Evolutionary conservation across 2,797 vertebrate species (phyloP), one percentile per base, ranked within the genome.

Genomic region (Setipinna tenuifilis): DNA sequence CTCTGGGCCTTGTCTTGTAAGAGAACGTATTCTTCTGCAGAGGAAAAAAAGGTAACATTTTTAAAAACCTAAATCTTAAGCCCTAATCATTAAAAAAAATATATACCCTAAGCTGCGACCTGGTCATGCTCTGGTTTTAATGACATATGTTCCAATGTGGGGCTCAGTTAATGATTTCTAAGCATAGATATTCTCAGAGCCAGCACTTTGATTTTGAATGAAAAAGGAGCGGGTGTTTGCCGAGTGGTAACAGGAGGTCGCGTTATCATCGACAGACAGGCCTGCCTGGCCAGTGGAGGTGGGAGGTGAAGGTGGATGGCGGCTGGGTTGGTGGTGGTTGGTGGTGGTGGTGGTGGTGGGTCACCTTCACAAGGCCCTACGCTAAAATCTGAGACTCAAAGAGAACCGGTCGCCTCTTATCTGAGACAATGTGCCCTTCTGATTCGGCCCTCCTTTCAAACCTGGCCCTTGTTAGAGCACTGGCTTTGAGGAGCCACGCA

Each of bases 1-100:
- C 91, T 99, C 97, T 0, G 96, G 90, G 0, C 97, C 96, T 86
- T 98, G 97, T 14, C 97, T 96, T 0, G 94, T 91, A 50, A 96
- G 95, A 7, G 95, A 93, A 82, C 91, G 95, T 89, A 93, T 96
- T 87, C 90, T 96, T 90, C 98, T 99, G 90, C 41, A 88, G 50
- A 86, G 88, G 88, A 41, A 31, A 89, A 44, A 92, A 86, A 86
- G 84, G 57, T 2, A 21, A 78, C 2, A 75, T 75, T 17, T 19
- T 17, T 17, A 19, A 41, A 35, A 75, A 75, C 14, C 50, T 54
- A 75, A 1, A n/a, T 21, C 9, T n/a, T 21, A 61, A 61, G 21
- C 3, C 35, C 71, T 78, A n/a, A 21, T 41, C 19, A 16, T n/a
- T 5, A 78, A 75, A 17, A 44, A 54, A 54, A 48, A 48, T 3